Percentiles rank a stretch among this genome's conserved stretches.
Conservation (phyloP, 2,888 invertebrate species). For the Melanophora roralis region DNA sequence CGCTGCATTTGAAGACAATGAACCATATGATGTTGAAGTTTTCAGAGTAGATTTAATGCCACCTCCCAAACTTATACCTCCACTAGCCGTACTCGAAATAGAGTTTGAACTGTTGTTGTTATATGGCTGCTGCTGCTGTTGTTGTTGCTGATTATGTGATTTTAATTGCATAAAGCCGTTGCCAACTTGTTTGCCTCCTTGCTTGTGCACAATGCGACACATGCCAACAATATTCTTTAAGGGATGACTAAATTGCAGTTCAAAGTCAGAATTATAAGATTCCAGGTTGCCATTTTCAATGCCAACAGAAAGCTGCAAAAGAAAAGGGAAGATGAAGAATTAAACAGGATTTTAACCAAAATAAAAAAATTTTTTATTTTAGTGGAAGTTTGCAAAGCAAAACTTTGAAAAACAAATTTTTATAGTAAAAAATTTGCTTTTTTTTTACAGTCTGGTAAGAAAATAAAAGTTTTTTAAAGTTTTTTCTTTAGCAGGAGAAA, state of each 20-base stretch:
- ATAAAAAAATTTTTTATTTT: too few species aligned
- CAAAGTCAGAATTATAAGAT: constrained; percentile 84
- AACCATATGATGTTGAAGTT: constrained; percentile 73
- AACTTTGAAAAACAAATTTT: neutral
- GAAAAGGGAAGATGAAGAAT: constrained; percentile 12
- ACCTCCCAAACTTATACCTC: neutral
- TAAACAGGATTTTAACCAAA: too few species aligned
- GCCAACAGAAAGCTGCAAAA: constrained; percentile 83
- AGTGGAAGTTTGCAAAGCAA: neutral
- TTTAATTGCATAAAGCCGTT: constrained; percentile 75
- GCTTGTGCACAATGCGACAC: constrained; percentile 76
- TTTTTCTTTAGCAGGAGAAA: neutral
- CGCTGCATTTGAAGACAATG: constrained; percentile 72
- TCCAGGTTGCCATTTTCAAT: constrained; percentile 84
- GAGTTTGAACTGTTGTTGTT: constrained; percentile 7
- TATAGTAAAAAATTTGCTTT: constrained; percentile 13
- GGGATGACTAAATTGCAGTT: constrained; percentile 82
- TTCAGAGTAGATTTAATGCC: constrained; percentile 68
- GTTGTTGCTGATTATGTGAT: constrained; percentile 55
- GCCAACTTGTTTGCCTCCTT: constrained; percentile 70
- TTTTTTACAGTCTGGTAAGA: constrained; percentile 1
- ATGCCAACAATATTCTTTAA: constrained; percentile 81
- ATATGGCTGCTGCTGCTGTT: constrained; percentile 41
- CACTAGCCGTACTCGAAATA: constrained; percentile 37
- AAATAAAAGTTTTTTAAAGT: constrained; percentile 10